Base-by-base conservation (phyloP, 1,140 invertebrate species). In the Berghia stephanieae region DNA sequence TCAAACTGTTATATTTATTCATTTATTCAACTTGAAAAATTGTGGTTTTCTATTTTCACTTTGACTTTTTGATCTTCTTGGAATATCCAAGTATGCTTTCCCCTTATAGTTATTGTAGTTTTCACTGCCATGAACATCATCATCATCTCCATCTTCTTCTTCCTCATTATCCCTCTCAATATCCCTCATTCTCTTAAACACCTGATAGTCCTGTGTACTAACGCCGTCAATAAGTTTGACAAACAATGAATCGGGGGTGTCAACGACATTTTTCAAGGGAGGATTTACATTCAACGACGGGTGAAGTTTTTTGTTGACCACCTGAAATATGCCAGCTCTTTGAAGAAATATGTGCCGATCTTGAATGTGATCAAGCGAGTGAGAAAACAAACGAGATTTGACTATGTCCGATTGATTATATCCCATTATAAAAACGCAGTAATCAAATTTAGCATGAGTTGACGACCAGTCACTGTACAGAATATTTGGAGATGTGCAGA, bases 301-400 rank as follows among this genome's bases (percentile, higher is more conserved):
- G 52, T 76, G 60, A 46, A 43, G 40, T 60, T 76, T 76, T 49
- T 68, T 66, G 18, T 76, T 76, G 4, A 76, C 43, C 13, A 1
- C 1, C 1, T 31, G 1, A 68, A 76, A 76, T n/a, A 67, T 38
- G 46, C 74, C 74, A 21, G 74, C 36, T 46, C 63, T 38, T 21
- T 27, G 10, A 24, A 76, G 31, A 36, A 60, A 76, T 6, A 68
- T 38, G 42, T 76, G 74, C 44, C 74, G 27, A 44, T 76, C 74
- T 21, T 46, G 31, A 1, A 68, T 66, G 34, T 68, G 63, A 1
- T 76, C 42, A 13, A 76, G 44, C 1, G 38, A 10, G 34, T 49
- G 63, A 6, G 38, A 3, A 24, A 76, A 68, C 1, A 76, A 13
- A 21, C 5, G 6, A 31, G 74, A 68, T 18, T 38, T 43, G 10